Conservation (phyloP, 2,113 vertebrate species). For the Pteropus alecto region DNA sequence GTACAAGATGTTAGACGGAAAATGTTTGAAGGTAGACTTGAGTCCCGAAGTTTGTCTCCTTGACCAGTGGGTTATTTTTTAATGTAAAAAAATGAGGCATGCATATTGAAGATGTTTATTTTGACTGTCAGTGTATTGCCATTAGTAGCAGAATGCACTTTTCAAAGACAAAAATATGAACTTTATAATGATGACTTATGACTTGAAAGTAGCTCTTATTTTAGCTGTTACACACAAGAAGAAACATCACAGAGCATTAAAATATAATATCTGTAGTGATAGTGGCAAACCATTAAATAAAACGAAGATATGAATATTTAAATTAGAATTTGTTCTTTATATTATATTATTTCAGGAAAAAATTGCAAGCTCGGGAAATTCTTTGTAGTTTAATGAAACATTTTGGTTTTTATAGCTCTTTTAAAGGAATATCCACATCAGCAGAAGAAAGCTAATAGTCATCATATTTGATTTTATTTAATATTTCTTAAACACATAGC, state of each 20-base stretch:
- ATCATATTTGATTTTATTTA: slow-evolving; percentile 60
- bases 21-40: not conserved
- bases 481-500: slow-evolving; percentile 49
- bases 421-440: slow-evolving; percentile 30
- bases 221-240: slow-evolving; percentile 61
- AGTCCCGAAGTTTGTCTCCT: not conserved
- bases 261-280: slow-evolving; percentile 63
- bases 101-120: not conserved
- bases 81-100: not conserved
- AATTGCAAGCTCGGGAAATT: slow-evolving; percentile 60
- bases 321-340: slow-evolving; percentile 66
- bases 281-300: slow-evolving; percentile 59
- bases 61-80: slow-evolving; percentile 2
- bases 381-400: slow-evolving; percentile 14
- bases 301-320: slow-evolving; percentile 72
- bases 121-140: not conserved
- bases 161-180: slow-evolving; percentile 58
- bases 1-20: not conserved
- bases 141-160: slow-evolving; percentile 7
- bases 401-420: slow-evolving; percentile 32
- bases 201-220: slow-evolving; percentile 55
- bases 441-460: slow-evolving; percentile 55
- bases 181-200: slow-evolving; percentile 43
- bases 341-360: slow-evolving; percentile 48
- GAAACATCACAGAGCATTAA: slow-evolving; percentile 3